Evolutionary conservation across 2,888 invertebrate species (phyloP), one percentile per base, ranked within the genome.

Genomic region (Acleris laterana): DNA sequence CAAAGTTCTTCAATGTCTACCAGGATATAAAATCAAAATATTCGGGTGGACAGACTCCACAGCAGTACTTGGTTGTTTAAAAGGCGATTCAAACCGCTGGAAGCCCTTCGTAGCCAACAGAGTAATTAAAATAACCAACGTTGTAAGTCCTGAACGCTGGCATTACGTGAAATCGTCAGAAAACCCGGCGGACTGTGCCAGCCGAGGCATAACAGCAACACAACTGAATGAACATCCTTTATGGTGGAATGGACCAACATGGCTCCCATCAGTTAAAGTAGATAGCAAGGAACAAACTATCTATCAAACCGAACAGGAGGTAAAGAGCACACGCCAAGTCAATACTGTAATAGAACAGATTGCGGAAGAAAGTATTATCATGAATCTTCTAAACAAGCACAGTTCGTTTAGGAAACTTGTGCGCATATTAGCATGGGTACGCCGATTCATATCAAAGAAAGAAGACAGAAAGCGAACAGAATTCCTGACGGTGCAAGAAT

Each of bases 21-120:
- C 17, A 3, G 17, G 28, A 3, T 11, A 38, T 17, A 61, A 62
- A 5, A 62, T 65, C 19, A 51, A 68, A 42, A 62, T 46, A 6
- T 69, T 63, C 49, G 69, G 69, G 7, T 73, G 72, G 72, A 52
- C 44, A 2, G 73, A 73, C 56, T 72, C 72, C 0, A 70, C 52
- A 49, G 70, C 63, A 7, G 71, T 70, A 4, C 51, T 73, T 13
- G 70, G 65, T 20, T 73, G 74, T 71, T 28, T 74, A 3, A 44
- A 69, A 17, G 71, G 71, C 6, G 68, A 68, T 6, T 59, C 69
- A 2, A 48, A 20, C 5, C 62, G 69, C 9, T 72, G 70, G 74
- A 72, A 72, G 25, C 64, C 69, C 11, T 74, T 71, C 56, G 71
- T 72, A 11, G 68, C 71, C 2, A 72, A 74, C 49, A 44, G 72